Percentiles rank a stretch among this genome's conserved stretches.
Conservation (phyloP, 2,888 invertebrate species). For the Yponomeuta evonymella region DNA sequence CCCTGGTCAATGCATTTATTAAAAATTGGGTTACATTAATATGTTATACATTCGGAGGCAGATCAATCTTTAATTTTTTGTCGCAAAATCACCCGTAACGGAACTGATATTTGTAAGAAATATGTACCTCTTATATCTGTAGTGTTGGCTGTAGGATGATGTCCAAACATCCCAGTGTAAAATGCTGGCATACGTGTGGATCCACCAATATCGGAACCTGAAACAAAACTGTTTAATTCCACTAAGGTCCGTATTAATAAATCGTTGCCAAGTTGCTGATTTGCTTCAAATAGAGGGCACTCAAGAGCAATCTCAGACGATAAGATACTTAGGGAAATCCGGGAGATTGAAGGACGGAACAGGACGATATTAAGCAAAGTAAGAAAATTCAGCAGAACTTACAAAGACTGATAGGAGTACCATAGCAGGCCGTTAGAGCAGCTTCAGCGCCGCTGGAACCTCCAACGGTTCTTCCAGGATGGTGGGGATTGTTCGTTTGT, state of each 20-base stretch:
- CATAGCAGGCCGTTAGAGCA: slow-evolving; percentile 85
- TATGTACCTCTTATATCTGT: slow-evolving; percentile 60
- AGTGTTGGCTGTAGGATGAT: slow-evolving; percentile 82
- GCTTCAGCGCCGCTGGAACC: slow-evolving; percentile 96
- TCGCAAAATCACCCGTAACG: too few relatives aligned
- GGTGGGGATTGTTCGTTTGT: slow-evolving; percentile 93
- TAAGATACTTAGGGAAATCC: too few relatives aligned
- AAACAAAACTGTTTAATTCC: slow-evolving; percentile 11
- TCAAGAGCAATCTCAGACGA: too few relatives aligned
- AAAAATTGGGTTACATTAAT: too few relatives aligned
- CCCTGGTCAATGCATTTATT: too few relatives aligned
- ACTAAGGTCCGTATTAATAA: too few relatives aligned
- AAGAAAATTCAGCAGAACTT: slow-evolving; percentile 26
- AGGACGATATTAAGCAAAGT: not conserved
- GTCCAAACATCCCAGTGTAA: slow-evolving; percentile 92
- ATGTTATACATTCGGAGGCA: not conserved
- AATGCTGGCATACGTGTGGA: slow-evolving; percentile 94
- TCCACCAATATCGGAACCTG: slow-evolving; percentile 93
- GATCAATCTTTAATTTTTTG: not conserved
- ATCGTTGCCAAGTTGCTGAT: too few relatives aligned
- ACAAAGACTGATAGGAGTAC: slow-evolving; percentile 90
- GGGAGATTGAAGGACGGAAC: not conserved
- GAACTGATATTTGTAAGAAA: too few relatives aligned
- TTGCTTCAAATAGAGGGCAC: too few relatives aligned
- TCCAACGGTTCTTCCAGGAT: slow-evolving; percentile 88